A percentile compares a stretch with the other conserved stretches of the same genome.
These are phyloP conservation scores for Diachasma alloeum DNA, from an alignment of 1,140 invertebrate species.

Conservation along the genomic window DNA sequence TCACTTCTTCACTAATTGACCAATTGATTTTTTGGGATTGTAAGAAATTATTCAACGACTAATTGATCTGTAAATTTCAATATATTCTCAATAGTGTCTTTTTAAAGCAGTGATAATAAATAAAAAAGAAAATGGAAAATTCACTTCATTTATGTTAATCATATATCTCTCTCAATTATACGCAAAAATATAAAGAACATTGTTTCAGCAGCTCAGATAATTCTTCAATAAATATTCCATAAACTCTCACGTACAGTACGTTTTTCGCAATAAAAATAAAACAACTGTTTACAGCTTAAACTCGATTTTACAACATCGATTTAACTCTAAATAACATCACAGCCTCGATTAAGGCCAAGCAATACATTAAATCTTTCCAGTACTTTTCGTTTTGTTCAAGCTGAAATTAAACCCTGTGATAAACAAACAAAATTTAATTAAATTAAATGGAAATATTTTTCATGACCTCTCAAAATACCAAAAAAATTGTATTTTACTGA, in stretches of 20 bases:
- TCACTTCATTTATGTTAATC: background rate
- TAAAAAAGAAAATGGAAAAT: background rate
- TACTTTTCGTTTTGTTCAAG: background rate
- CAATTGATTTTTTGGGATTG: background rate
- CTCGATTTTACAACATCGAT: background rate
- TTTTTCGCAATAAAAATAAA: background rate
- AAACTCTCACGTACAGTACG: background rate
- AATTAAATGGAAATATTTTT: background rate
- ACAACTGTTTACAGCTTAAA: background rate
- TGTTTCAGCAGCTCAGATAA: background rate
- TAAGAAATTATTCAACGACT: background rate
- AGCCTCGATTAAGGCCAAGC: constrained; percentile 29
- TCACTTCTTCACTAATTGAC: too few relatives aligned
- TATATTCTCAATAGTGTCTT: background rate
- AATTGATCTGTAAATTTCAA: background rate
- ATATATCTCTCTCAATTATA: background rate
- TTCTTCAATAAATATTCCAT: background rate
- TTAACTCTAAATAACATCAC: constrained; percentile 22
- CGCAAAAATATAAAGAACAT: background rate
- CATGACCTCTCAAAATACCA: background rate
- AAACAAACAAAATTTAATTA: background rate
- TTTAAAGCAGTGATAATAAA: background rate
- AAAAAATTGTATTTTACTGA: background rate
- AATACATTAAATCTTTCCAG: background rate
- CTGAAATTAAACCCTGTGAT: background rate